Conservation (phyloP, 2,113 vertebrate species). For the Mormyrus iriodes region DNA sequence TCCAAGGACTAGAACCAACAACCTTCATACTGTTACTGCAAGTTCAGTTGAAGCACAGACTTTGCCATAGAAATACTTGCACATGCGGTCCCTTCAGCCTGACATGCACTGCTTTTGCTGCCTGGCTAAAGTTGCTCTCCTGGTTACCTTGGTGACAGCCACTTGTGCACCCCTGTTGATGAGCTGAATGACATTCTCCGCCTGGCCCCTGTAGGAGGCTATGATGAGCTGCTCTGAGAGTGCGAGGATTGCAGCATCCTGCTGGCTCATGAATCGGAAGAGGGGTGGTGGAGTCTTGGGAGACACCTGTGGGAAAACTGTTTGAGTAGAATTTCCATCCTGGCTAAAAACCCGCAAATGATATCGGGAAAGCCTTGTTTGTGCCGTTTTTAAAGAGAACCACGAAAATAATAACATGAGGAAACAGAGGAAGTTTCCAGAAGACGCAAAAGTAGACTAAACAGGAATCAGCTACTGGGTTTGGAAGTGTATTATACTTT, state of each 20-base stretch:
- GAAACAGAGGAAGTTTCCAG: background rate
- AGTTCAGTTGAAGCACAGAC: background rate
- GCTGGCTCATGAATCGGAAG: conserved; percentile 96
- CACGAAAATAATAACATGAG: background rate
- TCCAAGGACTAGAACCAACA: background rate
- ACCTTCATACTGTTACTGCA: background rate
- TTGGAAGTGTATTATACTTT: background rate
- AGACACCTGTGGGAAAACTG: background rate
- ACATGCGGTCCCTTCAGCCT: background rate
- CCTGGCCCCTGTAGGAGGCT: conserved; percentile 94
- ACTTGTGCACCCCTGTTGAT: conserved; percentile 97
- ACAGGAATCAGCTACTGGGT: background rate
- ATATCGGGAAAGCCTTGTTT: background rate
- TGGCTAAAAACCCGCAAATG: background rate
- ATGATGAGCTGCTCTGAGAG: conserved; percentile 95
- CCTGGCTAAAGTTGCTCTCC: background rate
- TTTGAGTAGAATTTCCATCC: background rate
- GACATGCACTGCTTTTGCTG: background rate
- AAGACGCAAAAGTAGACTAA: background rate
- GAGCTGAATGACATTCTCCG: conserved; percentile 95
- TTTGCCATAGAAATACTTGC: background rate
- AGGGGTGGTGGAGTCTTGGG: background rate
- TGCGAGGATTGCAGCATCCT: conserved; percentile 80
- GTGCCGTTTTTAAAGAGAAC: background rate
- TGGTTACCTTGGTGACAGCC: conserved; percentile 92